Evolutionary conservation across 2,113 vertebrate species (phyloP).

Genomic region (Aspiorhynchus laticeps): DNA sequence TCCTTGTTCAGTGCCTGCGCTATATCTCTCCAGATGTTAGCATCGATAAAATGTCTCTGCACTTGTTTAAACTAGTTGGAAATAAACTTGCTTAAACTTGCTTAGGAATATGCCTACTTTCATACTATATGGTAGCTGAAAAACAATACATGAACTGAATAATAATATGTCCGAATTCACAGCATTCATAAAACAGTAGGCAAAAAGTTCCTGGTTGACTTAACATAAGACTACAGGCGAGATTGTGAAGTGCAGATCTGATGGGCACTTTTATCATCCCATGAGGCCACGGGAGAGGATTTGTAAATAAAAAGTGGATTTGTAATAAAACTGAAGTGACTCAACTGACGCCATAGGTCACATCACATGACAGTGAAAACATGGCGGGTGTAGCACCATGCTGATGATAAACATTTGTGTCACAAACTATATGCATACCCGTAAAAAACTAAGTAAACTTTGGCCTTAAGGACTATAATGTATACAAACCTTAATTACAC

Average conservation of each 20-base stretch:
- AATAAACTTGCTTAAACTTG: neutral
- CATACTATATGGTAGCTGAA: neutral
- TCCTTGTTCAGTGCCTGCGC: too few species aligned
- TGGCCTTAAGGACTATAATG: neutral
- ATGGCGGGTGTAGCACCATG: neutral
- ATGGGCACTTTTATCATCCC: too few species aligned
- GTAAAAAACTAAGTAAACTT: neutral
- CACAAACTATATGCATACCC: neutral
- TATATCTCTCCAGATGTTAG: neutral
- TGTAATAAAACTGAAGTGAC: too few species aligned
- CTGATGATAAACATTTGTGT: neutral
- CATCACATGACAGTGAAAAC: too few species aligned
- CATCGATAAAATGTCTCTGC: neutral
- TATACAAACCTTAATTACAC: neutral
- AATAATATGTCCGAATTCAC: neutral
- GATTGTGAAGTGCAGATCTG: too few species aligned
- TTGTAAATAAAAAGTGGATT: too few species aligned
- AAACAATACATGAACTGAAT: neutral
- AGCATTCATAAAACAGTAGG: too few species aligned
- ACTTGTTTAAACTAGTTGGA: neutral
- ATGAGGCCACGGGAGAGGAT: too few species aligned
- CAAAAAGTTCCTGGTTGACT: too few species aligned
- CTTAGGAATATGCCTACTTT: neutral
- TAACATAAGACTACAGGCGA: too few species aligned
- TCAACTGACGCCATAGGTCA: too few species aligned